Base-by-base conservation (phyloP, 1,140 invertebrate species). In the Sminthurinus signatus region DNA sequence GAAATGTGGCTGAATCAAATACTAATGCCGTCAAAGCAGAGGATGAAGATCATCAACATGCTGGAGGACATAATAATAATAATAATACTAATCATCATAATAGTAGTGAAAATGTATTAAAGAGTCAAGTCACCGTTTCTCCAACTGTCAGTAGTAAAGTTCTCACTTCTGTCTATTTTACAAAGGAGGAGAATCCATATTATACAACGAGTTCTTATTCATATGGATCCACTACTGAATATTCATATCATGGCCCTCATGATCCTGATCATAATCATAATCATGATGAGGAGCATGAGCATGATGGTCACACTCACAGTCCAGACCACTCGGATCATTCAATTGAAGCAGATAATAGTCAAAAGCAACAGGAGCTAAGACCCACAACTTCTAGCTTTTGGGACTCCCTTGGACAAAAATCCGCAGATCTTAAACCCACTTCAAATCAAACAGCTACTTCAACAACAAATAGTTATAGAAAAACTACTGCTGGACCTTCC, bases 181-280 rank as follows among this genome's bases (percentile, higher is more conserved):
- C 68, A 5, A 58, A 62, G 58, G 64, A 63, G 2, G 48, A 65
- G 46, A 48, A 69, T 27, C 68, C 68, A 8, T 36, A 69, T 36
- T 69, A 58, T 29, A 56, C 55, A 4, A 62, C 64, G 8, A 69
- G 68, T 54, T 65, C 68, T 23, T 69, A 69, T 32, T 56, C 43
- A 2, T 69, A 51, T 25, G 32, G 58, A 5, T 19, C 52, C 1
- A 52, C 68, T 28, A 46, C 46, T 2, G 60, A 51, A 23, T 69
- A 69, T 36, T 69, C 68, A 4, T 69, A 63, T 54, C 19, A 19
- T 12, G 36, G 12, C 21, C 67, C 52, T 57, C 50, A 60, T n/a
- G 36, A 61, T 29, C 67, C 52, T 57, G 51, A 60, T n/a, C 25
- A 61, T 29, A 29, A 58, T 14, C 23, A 65, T 43, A 43, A 62